Percentiles rank a stretch among this genome's conserved stretches.
Evolutionary conservation across 2,797 vertebrate genomes (phyloP).

Genomic region (Capromys pilorides): DNA sequence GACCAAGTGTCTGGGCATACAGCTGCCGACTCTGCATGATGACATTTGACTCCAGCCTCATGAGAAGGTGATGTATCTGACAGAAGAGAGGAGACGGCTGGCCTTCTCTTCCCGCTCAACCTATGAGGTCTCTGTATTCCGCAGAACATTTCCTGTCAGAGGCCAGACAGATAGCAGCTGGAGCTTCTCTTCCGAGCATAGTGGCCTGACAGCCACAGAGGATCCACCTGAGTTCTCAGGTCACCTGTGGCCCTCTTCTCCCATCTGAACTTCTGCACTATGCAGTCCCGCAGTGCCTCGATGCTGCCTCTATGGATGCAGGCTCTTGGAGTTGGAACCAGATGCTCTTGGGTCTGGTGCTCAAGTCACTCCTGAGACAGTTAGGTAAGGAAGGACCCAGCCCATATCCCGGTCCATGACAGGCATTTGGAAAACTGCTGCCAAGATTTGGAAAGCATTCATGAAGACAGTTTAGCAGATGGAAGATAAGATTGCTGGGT

Average conservation of each 20-base stretch:
- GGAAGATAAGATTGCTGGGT: not conserved
- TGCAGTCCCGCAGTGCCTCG: not conserved
- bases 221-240: not conserved
- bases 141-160: not conserved
- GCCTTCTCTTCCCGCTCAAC: not conserved
- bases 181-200: not conserved
- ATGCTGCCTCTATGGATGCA: not conserved
- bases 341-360: not conserved
- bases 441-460: not conserved
- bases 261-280: not conserved
- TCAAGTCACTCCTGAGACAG: not conserved
- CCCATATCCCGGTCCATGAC: not conserved
- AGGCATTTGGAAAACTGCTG: not conserved
- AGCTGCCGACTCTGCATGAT: not conserved
- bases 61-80: not conserved
- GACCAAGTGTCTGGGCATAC: not conserved
- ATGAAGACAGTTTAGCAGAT: not conserved
- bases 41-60: conserved; percentile 5
- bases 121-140: not conserved
- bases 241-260: not conserved
- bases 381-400: not conserved
- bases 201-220: not conserved
- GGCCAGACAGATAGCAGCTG: not conserved
- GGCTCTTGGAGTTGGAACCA: not conserved
- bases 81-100: not conserved